Base-by-base conservation (phyloP, 2,797 vertebrate genomes). In the Sebastolobus alascanus region DNA sequence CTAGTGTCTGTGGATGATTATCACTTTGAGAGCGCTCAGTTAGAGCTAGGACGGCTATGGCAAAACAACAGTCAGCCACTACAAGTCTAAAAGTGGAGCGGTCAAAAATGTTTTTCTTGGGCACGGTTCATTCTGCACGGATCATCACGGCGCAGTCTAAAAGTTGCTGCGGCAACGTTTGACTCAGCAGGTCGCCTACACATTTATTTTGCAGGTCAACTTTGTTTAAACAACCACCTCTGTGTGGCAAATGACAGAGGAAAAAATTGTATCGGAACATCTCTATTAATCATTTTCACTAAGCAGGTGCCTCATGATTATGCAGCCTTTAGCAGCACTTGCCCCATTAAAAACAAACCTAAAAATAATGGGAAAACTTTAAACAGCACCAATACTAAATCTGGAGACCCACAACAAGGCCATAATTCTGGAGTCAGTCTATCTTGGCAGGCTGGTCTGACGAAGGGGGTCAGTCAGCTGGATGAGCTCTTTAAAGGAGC, bases 401-500 rank as follows among this genome's bases (percentile, higher is more conserved):
- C n/a, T 60, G 31, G 10, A 81, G 78, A 82, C 60, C 69, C 63
- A 81, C 65, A 78, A 78, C 60, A 67, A 63, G 73, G 18, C 18
- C 77, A 31, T 77, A 72, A 66, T 89, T 80, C 71, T 85, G 31
- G 65, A 87, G 65, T 68, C n/a, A 35, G 64, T 69, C 8, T 25
- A 13, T 54, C 63, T 55, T 75, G 61, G 68, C 59, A 65, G 50
- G 11, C 58, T 33, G 56, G 60, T 58, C 73, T 52, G 37, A 78
- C 35, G 33, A 18, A 31, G 75, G 70, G 46, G 79, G 69, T 64
- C 60, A 35, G 75, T 76, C 73, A 66, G 67, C 75, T 59, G 70
- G 61, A 77, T 71, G 75, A 89, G 80, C 66, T 46, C 46, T 66
- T 71, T 76, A 85, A 85, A 89, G 75, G 76, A 82, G 87, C 76